phyloP scores from a whole-genome alignment of 2,888 invertebrate genomes.

The Folsomia manolachei region DNA sequence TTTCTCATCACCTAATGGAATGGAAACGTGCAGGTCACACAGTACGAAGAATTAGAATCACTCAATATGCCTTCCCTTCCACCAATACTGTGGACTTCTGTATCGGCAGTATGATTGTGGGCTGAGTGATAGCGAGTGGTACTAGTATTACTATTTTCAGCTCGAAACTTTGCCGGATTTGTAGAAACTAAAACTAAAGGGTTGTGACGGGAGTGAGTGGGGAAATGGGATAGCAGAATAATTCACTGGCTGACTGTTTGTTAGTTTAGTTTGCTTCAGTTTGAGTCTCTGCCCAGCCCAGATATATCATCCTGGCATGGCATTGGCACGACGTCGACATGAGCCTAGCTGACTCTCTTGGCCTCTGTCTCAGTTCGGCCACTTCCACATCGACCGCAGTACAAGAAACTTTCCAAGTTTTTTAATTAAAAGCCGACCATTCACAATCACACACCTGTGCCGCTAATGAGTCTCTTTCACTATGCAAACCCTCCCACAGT shows the following conservation, averaged over 20 bases:
- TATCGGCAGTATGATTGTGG: too few relatives aligned
- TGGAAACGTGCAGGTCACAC: conserved; percentile 17
- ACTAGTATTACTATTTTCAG: too few relatives aligned
- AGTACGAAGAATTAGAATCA: conserved; percentile 24
- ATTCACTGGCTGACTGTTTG: conserved; percentile 1
- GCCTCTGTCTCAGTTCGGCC: neutral
- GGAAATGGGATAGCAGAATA: conserved; percentile 6
- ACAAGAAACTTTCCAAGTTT: conserved; percentile 29
- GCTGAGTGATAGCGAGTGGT: too few relatives aligned
- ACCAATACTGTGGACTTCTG: too few relatives aligned
- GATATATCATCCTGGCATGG: too few relatives aligned
- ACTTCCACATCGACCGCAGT: neutral
- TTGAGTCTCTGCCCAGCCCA: too few relatives aligned
- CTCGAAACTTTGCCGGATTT: neutral
- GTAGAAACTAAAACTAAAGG: neutral
- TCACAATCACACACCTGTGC: conserved; percentile 13
- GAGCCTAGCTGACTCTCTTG: neutral
- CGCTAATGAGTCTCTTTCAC: neutral
- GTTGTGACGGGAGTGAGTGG: conserved; percentile 1
- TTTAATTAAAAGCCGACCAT: conserved; percentile 31
- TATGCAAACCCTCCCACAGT: too few relatives aligned
- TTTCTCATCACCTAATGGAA: conserved; percentile 47
- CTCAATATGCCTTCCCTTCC: conserved; percentile 12
- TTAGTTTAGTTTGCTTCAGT: neutral
- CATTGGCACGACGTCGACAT: too few relatives aligned